Base-by-base conservation (phyloP, 2,797 vertebrate species). In the Cyclopterus lumpus region DNA sequence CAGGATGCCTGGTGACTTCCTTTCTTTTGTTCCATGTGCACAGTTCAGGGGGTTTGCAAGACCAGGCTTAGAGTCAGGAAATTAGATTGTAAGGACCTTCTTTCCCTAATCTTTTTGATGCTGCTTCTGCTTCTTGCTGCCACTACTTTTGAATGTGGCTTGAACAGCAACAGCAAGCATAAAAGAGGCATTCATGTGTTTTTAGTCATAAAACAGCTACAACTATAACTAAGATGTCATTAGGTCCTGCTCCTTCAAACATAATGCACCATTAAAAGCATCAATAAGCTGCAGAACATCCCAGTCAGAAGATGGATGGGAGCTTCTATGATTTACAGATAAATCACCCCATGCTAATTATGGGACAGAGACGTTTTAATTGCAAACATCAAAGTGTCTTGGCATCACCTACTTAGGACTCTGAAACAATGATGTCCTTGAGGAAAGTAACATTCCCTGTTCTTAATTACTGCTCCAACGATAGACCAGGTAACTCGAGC, bases 401-500 rank as follows among this genome's bases (percentile, higher is more conserved):
- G 49, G 36, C 55, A 71, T 72, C 26, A n/a, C 38, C 40, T 36
- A 30, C 53, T 67, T 18, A 24, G 57, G 62, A 59, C 65, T 22
- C 44, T 34, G 2, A 57, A 64, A 82, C 79, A 78, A 81, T 69
- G 69, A 40, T 12, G 28, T 12, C 16, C 69, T 85, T 83, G 84
- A 7, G 42, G 30, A 71, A 24, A 65, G 48, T 4, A 8, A 26
- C 4, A 3, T 32, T 77, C 42, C 18, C 55, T 24, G 32, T 63
- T n/a, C 40, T 79, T 86, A 64, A 82, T 80, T 75, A 75, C 53
- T 20, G 54, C 67, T 36, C 67, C 76, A 82, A 84, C 86, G 81
- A 87, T 20, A 81, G 76, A 71, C n/a, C 81, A 85, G 84, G 83
- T 81, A 71, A 44, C 57, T 75, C n/a, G 55, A 71, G 67, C 54